Evolutionary conservation across 2,113 vertebrate genomes (phyloP).

Genomic region (Aegithalos caudatus): DNA sequence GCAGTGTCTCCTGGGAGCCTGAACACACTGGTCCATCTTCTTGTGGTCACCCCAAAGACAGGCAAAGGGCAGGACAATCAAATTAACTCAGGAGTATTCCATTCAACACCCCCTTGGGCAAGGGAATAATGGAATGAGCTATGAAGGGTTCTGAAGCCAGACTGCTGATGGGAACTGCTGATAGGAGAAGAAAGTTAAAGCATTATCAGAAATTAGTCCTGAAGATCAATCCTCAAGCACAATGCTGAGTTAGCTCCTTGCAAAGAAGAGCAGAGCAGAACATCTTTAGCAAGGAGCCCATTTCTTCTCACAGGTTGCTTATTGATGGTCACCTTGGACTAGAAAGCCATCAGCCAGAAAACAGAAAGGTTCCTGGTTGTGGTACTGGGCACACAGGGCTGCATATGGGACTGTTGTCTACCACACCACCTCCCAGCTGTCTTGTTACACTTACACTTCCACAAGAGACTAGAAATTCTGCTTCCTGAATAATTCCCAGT

Average conservation of each 20-base stretch:
- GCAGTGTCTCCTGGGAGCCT: background rate
- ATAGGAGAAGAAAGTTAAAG: background rate
- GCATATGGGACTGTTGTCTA: fast-evolving
- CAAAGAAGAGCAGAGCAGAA: background rate
- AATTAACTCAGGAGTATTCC: background rate
- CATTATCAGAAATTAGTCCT: background rate
- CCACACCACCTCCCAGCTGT: background rate
- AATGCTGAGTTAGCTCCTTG: background rate
- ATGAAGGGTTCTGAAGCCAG: background rate
- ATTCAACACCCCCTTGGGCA: background rate
- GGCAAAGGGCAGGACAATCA: background rate
- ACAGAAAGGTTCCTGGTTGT: fast-evolving
- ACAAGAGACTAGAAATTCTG: background rate
- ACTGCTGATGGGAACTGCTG: background rate
- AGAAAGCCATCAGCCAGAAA: background rate
- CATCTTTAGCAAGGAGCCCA: background rate
- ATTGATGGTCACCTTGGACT: background rate
- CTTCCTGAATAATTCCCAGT: background rate
- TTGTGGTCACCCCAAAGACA: background rate
- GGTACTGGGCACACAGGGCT: background rate
- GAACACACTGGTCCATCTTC: background rate
- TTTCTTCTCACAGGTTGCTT: background rate
- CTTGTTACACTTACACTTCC: background rate
- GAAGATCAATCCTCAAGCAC: background rate
- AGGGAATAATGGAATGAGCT: background rate